phyloP scores from a whole-genome alignment of 2,797 vertebrate species.

The Pachyuromys duprasi region DNA sequence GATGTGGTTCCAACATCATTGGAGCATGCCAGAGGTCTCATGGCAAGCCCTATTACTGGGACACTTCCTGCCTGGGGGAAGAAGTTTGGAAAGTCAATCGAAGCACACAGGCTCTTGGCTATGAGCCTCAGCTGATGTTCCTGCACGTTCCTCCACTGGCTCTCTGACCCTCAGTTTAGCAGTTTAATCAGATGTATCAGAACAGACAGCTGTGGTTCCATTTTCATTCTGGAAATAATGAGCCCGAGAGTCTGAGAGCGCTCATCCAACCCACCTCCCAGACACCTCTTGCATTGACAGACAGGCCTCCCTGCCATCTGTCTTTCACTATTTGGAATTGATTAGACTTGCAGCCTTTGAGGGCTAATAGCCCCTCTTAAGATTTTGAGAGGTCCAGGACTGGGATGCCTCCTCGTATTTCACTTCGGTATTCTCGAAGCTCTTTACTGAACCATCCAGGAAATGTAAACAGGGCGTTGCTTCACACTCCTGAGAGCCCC shows the following conservation, averaged over 20 bases:
- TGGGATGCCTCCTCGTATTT: constrained; percentile 33
- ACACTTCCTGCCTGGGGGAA: constrained; percentile 33
- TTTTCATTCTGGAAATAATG: constrained; percentile 73
- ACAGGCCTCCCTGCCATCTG: constrained; percentile 51
- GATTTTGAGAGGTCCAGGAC: constrained; percentile 43
- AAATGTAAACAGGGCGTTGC: constrained; percentile 69
- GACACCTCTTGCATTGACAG: constrained; percentile 44
- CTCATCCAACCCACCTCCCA: constrained; percentile 26
- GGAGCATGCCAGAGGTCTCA: constrained; percentile 48
- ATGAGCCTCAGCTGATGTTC: not conserved
- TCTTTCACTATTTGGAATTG: constrained; percentile 65
- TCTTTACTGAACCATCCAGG: constrained; percentile 64
- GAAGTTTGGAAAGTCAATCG: constrained; percentile 55
- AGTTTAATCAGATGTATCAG: constrained; percentile 69
- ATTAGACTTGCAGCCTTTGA: constrained; percentile 49
- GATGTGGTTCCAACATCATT: constrained; percentile 60
- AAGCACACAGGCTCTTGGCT: not conserved
- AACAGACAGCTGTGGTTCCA: constrained; percentile 63
- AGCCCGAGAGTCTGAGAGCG: constrained; percentile 25
- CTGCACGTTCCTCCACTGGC: constrained; percentile 19
- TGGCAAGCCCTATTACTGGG: constrained; percentile 56
- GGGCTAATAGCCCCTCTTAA: constrained; percentile 52
- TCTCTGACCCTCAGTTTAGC: not conserved
- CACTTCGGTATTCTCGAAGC: constrained; percentile 17
- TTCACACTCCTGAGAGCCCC: constrained; percentile 26